Conservation (phyloP, 2,888 invertebrate species). For the Prenolepis imparis region DNA sequence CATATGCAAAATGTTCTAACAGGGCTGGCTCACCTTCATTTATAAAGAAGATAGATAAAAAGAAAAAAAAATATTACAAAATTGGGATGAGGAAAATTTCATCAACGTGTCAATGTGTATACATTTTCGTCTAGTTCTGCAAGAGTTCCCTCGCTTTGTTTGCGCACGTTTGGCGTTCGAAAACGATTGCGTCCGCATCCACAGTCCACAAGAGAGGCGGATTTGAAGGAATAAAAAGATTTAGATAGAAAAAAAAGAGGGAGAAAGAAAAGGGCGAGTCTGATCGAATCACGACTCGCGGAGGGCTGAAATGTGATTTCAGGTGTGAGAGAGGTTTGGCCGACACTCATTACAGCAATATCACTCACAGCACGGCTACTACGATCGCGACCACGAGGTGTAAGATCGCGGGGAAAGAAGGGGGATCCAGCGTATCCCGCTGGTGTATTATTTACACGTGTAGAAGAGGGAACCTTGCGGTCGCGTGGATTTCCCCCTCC, state of each 20-base stretch:
- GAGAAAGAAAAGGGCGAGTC: not conserved
- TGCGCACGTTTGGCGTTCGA: not conserved
- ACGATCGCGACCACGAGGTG: slow-evolving; percentile 53
- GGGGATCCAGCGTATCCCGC: slow-evolving; percentile 64
- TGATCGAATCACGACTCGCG: slow-evolving; percentile 73
- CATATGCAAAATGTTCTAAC: not conserved
- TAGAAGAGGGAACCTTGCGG: slow-evolving; percentile 78
- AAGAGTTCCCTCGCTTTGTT: slow-evolving; percentile 7
- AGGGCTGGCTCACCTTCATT: not conserved
- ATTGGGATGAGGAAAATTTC: not conserved
- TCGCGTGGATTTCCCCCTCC: slow-evolving; percentile 63
- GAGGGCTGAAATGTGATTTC: slow-evolving; percentile 64
- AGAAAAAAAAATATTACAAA: not conserved
- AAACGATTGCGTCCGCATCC: not conserved
- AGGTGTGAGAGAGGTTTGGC: slow-evolving; percentile 60
- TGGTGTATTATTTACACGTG: slow-evolving; percentile 83
- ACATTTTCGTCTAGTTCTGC: not conserved
- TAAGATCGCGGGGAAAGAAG: slow-evolving; percentile 55
- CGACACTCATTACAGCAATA: slow-evolving; percentile 55
- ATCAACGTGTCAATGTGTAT: not conserved
- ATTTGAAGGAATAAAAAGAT: slow-evolving; percentile 14
- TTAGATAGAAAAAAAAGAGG: not conserved
- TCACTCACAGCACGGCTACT: slow-evolving; percentile 35
- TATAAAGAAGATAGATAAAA: not conserved
- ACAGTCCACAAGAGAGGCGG: not conserved